phyloP scores from a whole-genome alignment of 2,113 vertebrate genomes.

The Gnathonemus echidnorhynchus region DNA sequence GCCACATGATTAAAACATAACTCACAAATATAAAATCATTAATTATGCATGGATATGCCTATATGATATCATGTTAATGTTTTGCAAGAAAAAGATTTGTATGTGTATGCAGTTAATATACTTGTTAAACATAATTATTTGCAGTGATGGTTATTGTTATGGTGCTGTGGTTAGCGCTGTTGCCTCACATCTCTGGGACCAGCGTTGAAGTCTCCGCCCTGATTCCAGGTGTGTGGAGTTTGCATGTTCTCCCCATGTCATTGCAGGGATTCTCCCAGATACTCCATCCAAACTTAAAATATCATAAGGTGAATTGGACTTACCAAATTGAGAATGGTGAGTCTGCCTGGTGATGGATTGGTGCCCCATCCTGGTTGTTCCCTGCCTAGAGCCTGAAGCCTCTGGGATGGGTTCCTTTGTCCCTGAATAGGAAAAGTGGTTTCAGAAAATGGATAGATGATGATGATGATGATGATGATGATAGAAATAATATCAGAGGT shows the following conservation, averaged over 20 bases:
- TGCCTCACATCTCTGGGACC: not conserved
- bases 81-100: not conserved
- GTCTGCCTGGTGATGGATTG: not conserved
- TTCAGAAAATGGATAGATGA: not conserved
- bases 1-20: not conserved
- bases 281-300: not conserved
- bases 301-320: no score
- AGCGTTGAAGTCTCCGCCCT: not conserved
- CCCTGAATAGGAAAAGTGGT: not conserved
- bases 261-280: not conserved
- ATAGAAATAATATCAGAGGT: no score
- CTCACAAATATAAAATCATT: not conserved
- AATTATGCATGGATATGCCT: not conserved
- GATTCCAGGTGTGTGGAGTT: not conserved
- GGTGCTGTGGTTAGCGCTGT: not conserved
- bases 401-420: not conserved
- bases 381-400: not conserved
- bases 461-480: no score
- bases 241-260: not conserved
- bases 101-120: not conserved
- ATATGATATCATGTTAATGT: not conserved
- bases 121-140: not conserved
- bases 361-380: not conserved
- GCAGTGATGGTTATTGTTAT: not conserved
- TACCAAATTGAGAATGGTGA: not conserved